Conservation (phyloP, 2,888 invertebrate genomes). For the Pyrrhosoma nymphula region DNA sequence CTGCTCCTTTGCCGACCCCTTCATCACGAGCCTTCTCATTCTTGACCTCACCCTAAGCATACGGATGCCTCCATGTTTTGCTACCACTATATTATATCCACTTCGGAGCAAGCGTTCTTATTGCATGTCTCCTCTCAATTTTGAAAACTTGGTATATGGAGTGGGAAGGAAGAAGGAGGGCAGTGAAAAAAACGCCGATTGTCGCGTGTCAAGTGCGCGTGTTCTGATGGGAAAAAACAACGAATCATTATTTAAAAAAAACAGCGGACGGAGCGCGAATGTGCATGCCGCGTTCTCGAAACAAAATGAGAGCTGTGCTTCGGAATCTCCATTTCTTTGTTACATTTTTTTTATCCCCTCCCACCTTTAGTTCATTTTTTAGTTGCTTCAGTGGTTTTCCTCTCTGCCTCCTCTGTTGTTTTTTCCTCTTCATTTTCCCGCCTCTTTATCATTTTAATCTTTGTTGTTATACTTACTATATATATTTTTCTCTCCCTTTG, state of each 20-base stretch:
- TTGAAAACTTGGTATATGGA: not conserved
- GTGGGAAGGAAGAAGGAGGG: not conserved
- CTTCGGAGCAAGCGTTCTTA: not conserved
- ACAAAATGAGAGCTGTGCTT: not conserved
- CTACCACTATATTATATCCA: too few species aligned
- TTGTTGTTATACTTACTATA: not conserved
- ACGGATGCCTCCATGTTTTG: too few species aligned
- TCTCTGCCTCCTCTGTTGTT: not conserved
- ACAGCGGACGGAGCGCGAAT: not conserved
- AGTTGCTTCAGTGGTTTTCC: not conserved
- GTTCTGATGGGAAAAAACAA: not conserved
- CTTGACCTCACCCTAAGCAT: too few species aligned
- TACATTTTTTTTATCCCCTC: not conserved
- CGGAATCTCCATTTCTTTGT: not conserved
- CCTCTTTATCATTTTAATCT: slow-evolving; percentile 10
- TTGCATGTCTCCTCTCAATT: not conserved
- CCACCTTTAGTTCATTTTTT: not conserved
- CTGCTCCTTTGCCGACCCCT: too few species aligned
- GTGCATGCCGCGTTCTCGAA: not conserved
- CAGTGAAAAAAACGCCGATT: not conserved
- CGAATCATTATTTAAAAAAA: not conserved
- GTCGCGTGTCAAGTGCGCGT: slow-evolving; percentile 27
- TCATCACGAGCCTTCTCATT: too few species aligned
- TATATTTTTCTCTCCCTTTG: not conserved
- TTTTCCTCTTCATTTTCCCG: not conserved